These are phyloP conservation scores for Hemibagrus guttatus DNA, from an alignment of 2,797 vertebrate species.

Conservation along the genomic window DNA sequence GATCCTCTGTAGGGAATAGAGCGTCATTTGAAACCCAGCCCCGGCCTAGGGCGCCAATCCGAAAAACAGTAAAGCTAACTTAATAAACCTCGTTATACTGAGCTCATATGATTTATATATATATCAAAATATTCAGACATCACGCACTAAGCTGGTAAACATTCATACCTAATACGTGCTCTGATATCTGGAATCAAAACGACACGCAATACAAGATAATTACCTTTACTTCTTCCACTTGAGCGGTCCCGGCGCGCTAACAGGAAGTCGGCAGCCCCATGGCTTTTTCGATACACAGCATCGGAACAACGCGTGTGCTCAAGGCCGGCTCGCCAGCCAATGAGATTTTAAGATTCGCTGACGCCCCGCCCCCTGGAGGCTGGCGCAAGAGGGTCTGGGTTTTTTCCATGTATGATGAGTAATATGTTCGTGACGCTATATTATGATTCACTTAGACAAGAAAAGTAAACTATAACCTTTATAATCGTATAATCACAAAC, in stretches of 20 bases:
- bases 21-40: not conserved
- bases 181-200: not conserved
- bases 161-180: not conserved
- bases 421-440: not conserved
- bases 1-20: not conserved
- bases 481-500: not conserved
- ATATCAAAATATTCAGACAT: too few relatives aligned
- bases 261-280: conserved; percentile 39
- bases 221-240: conserved; percentile 36
- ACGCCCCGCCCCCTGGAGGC: conserved; percentile 4
- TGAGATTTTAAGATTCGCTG: not conserved
- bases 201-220: not conserved
- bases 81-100: not conserved
- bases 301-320: conserved; percentile 43
- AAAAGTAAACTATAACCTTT: not conserved
- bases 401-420: not conserved
- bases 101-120: too few relatives aligned
- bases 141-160: not conserved
- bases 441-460: not conserved
- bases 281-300: conserved; percentile 27
- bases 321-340: conserved; percentile 54
- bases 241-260: conserved; percentile 21
- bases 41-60: not conserved
- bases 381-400: too few relatives aligned
- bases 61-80: not conserved